Conservation (phyloP, 2,113 vertebrate species). For the Corvus hawaiiensis region DNA sequence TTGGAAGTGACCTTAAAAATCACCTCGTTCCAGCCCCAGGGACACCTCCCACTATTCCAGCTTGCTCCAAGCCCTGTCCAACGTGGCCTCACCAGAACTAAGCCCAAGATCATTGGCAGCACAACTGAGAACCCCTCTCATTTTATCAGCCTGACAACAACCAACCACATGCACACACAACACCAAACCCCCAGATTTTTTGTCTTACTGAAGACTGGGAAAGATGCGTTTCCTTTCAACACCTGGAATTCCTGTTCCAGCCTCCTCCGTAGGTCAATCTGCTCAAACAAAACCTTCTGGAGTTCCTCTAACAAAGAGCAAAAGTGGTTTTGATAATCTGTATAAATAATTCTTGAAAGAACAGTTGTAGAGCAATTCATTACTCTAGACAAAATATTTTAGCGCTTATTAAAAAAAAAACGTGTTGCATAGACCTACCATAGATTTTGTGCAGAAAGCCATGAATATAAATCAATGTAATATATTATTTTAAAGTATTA, state of each 20-base stretch:
- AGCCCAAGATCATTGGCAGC: background rate
- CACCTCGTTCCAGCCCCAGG: fast-evolving
- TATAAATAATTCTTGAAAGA: conserved; percentile 71
- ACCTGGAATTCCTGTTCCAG: conserved; percentile 97
- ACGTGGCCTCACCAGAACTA: background rate
- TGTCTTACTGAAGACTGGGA: conserved; percentile 93
- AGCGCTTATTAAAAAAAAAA: conserved; percentile 57
- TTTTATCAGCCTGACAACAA: background rate
- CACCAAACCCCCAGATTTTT: conserved; percentile 1
- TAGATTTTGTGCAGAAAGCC: conserved; percentile 82
- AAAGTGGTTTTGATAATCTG: conserved; percentile 66
- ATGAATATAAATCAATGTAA: conserved; percentile 89
- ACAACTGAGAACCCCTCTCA: background rate
- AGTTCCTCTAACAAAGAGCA: conserved; percentile 87
- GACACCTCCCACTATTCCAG: background rate
- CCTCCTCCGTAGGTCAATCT: conserved; percentile 93
- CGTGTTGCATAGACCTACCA: conserved; percentile 63
- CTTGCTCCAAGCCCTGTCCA: background rate
- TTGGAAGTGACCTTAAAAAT: background rate
- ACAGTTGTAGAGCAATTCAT: conserved; percentile 70
- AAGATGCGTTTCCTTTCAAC: conserved; percentile 90
- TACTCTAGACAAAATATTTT: conserved; percentile 74
- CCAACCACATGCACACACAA: background rate
- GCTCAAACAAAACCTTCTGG: conserved; percentile 97
- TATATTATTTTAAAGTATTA: conserved; percentile 88